Evolutionary conservation across 2,113 vertebrate genomes (phyloP).

Genomic region (Egretta garzetta): DNA sequence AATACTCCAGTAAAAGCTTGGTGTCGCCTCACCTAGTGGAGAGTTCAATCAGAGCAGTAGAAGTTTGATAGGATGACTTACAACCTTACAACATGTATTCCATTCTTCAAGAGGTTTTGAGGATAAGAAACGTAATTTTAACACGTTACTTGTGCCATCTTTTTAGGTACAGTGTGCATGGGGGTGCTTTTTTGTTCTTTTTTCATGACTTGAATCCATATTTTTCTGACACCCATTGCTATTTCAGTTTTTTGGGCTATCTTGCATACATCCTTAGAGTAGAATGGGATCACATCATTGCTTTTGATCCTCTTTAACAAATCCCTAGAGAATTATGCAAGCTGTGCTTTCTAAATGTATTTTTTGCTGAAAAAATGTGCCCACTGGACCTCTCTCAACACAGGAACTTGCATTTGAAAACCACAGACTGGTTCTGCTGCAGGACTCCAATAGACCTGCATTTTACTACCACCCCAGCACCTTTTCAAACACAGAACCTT

Average conservation of each 20-base stretch:
- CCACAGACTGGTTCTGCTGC: neutral
- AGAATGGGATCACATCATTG: neutral
- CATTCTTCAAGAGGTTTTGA: neutral
- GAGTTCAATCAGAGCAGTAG: neutral
- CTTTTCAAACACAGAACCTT: neutral
- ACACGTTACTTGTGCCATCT: fast-evolving
- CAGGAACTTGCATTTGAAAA: neutral
- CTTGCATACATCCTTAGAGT: neutral
- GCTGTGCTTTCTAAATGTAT: neutral
- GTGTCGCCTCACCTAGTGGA: neutral
- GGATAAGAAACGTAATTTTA: neutral
- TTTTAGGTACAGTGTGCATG: neutral
- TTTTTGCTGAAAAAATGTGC: neutral
- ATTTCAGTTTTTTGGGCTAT: neutral
- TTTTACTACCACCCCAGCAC: neutral
- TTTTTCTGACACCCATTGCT: neutral
- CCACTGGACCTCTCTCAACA: neutral
- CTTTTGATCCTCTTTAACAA: neutral
- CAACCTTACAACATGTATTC: neutral
- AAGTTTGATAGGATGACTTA: neutral
- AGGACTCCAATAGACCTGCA: neutral
- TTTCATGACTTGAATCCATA: neutral
- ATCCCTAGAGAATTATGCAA: neutral
- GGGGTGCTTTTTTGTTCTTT: neutral
- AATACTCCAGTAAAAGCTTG: neutral